Conservation (phyloP, 30 jellyfish, hydroid and myxozoan genomes). For the Mastigias papua region DNA sequence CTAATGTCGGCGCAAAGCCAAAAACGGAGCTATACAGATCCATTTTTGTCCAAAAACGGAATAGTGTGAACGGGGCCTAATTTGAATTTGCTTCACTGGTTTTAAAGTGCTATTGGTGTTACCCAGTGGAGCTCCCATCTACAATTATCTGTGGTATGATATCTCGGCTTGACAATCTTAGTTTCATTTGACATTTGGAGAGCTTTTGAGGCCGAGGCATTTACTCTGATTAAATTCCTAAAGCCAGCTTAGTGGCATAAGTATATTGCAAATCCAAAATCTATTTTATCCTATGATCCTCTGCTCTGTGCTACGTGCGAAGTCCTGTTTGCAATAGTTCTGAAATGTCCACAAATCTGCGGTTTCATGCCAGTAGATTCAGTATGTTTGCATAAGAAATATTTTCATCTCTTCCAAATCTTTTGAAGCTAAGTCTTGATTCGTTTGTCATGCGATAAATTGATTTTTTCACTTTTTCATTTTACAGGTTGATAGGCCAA, state of each 20-base stretch:
- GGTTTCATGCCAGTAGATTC: neutral
- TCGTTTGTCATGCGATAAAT: neutral
- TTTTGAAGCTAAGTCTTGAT: neutral
- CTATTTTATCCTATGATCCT: no score
- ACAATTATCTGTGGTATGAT: neutral
- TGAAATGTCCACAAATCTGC: neutral
- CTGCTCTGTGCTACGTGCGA: neutral
- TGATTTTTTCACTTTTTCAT: neutral
- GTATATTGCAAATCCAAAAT: no score
- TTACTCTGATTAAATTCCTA: no score
- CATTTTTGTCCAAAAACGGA: no score
- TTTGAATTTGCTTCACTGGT: neutral
- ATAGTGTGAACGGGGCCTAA: no score
- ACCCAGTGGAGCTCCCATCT: neutral
- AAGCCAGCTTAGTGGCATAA: no score
- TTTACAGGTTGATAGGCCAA: conserved; percentile 83
- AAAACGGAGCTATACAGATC: no score
- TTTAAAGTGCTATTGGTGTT: neutral
- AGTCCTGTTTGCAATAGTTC: neutral
- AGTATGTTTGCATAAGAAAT: neutral
- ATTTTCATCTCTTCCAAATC: neutral
- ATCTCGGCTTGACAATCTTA: no score
- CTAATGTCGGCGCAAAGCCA: no score
- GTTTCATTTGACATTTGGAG: neutral
- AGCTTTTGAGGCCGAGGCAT: no score